Evolutionary conservation across 2,113 vertebrate genomes (phyloP), one percentile per base, ranked within the genome.

Genomic region (Scomber scombrus): DNA sequence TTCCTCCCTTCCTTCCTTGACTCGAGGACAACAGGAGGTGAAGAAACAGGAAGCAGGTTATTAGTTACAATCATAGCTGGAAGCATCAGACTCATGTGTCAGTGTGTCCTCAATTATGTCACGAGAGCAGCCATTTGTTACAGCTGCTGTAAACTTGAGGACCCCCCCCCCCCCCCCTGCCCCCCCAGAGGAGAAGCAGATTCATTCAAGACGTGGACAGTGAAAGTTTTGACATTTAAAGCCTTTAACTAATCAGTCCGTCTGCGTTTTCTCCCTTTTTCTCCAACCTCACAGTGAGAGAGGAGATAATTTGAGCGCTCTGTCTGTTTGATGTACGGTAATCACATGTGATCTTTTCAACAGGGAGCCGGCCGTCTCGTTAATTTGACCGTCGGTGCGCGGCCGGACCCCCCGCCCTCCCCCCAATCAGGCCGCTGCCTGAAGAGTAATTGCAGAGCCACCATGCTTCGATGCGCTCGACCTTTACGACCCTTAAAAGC

Each of bases 401-500:
- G 73, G 75, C 87, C 85, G 84, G 79, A 87, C 81, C 84, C 71
- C 71, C 80, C 43, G 0, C 43, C n/a, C 55, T 23, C 55, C 69
- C 82, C 45, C 69, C 82, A 88, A 94, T 94, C 93, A 92, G 86
- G 85, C 92, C 88, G 85, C 84, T 87, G 93, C 88, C 89, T 89
- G 86, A 87, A 84, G 88, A 90, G 92, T 95, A 95, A 95, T 95
- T 95, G 93, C 92, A 31, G 88, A 92, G 93, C 88, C 91, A 92
- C 92, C 93, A 93, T 82, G 94, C 92, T 94, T 93, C 85, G 94
- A 93, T 94, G 93, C 93, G 89, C 94, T 93, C 93, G 93, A 95
- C 94, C 95, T 95, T 94, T 91, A 90, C 90, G 89, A 94, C 94
- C 94, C 95, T 93, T 93, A 94, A 95, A 95, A 94, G 90, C 88